A percentile compares a stretch with the other conserved stretches of the same genome.
These are phyloP conservation scores for Salvator merianae DNA, from an alignment of 2,113 vertebrate species.

Conservation along the genomic window DNA sequence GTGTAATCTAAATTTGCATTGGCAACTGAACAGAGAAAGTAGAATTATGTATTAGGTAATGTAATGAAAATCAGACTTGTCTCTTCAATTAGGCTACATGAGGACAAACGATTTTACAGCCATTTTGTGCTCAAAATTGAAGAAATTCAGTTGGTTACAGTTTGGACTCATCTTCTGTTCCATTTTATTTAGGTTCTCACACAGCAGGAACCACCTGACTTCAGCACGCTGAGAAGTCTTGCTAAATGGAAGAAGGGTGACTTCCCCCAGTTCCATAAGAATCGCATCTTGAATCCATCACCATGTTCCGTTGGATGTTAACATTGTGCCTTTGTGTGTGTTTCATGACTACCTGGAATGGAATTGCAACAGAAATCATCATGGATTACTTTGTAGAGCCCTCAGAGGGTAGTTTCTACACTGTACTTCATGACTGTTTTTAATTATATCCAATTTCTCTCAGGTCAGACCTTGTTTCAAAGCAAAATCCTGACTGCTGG, in stretches of 20 bases:
- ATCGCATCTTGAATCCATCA: slow-evolving; percentile 61
- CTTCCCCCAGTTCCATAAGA: slow-evolving; percentile 33
- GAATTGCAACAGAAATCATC: slow-evolving; percentile 63
- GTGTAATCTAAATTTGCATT: background rate
- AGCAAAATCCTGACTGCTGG: slow-evolving; percentile 63
- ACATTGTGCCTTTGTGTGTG: slow-evolving; percentile 57
- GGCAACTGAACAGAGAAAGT: background rate
- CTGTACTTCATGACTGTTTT: slow-evolving; percentile 69
- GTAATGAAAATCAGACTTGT: too few relatives aligned
- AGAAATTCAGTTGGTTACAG: background rate
- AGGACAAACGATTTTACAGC: background rate
- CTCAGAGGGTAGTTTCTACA: slow-evolving; percentile 64
- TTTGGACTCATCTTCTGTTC: background rate
- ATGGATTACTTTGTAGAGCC: slow-evolving; percentile 65
- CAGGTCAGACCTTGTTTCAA: slow-evolving; percentile 64
- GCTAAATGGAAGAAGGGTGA: slow-evolving; percentile 20
- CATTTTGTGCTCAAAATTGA: background rate
- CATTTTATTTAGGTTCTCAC: slow-evolving; percentile 81
- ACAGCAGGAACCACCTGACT: slow-evolving; percentile 86
- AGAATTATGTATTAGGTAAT: background rate
- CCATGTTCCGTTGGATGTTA: slow-evolving; percentile 66
- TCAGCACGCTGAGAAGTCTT: slow-evolving; percentile 80
- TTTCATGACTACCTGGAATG: slow-evolving; percentile 59
- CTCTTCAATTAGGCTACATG: background rate
- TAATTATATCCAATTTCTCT: slow-evolving; percentile 66